Evolutionary conservation across 2,797 vertebrate genomes (phyloP), one percentile per base, ranked within the genome.

Genomic region (Rhinichthys osculus): DNA sequence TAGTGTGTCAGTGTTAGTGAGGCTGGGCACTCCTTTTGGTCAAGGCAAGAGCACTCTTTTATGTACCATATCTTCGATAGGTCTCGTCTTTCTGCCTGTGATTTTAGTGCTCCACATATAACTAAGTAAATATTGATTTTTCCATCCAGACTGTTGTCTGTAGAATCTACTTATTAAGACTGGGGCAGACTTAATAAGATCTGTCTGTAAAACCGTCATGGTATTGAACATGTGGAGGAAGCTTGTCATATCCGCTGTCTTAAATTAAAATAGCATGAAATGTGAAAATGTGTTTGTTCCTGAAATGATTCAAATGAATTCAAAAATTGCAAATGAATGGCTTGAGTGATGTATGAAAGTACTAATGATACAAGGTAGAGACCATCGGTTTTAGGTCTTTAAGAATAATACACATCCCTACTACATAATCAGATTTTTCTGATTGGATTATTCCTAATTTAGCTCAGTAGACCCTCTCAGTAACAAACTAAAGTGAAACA

Each of bases 61-160:
- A 54, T 76, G 21, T 54, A 33, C 38, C 40, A 19, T 13, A 59
- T 82, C n/a, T 44, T 42, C 27, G 2, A 82, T 4, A 27, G 66
- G n/a, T 59, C 69, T 33, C 35, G 40, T 50, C 54, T 64, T 83
- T 83, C 42, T 21, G 8, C 71, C 69, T 66, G 42, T 74, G 57
- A 50, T 83, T 83, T 50, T 74, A 73, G 38, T 7, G 40, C 23
- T 62, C 17, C 14, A 27, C 50, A 42, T 57, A 30, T 66, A 38
- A 40, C 44, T 54, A 73, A 73, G 42, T 81, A 74, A 81, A 67
- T 67, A 73, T 74, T 14, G 78, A 64, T 81, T 85, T 81, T 73
- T 44, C 14, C 47, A 80, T 67, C 30, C 71, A 82, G 17, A 33
- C 47, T 44, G 35, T 64, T 78, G 85, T 66, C 64, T 33, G 62